phyloP scores from a whole-genome alignment of 2,797 vertebrate species.

The Gila robusta region DNA sequence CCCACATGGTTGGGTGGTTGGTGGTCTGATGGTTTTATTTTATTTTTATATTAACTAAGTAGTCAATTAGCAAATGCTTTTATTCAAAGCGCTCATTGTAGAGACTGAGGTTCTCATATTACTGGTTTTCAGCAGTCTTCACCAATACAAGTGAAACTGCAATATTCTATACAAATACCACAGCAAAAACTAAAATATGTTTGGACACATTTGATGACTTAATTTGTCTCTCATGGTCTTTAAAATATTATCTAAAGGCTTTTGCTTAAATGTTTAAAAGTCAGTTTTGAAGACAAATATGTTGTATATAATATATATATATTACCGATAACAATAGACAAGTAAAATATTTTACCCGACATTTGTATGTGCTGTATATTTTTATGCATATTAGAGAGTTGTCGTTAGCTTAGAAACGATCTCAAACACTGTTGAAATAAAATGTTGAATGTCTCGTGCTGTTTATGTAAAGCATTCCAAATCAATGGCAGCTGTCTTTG shows the following conservation, averaged over 20 bases:
- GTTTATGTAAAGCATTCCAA: neutral
- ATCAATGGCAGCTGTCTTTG: neutral
- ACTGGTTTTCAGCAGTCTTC: neutral
- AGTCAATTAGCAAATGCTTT: neutral
- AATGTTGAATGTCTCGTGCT: neutral
- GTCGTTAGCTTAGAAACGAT: neutral
- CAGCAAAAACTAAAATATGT: neutral
- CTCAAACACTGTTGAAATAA: neutral
- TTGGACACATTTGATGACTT: neutral
- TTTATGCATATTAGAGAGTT: neutral
- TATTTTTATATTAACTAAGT: neutral
- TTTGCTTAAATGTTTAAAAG: neutral
- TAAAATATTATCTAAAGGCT: neutral
- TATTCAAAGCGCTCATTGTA: neutral
- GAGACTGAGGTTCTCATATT: neutral
- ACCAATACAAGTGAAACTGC: neutral
- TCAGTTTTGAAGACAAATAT: too few species aligned
- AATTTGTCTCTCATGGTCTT: neutral
- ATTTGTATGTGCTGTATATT: too few species aligned
- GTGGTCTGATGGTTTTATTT: neutral
- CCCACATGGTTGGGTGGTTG: too few species aligned
- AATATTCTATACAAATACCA: neutral
- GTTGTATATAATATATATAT: too few species aligned
- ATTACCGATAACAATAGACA: too few species aligned
- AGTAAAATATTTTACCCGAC: neutral